Evolutionary conservation across 1,140 invertebrate genomes (phyloP).

Genomic region (Asobara japonica): DNA sequence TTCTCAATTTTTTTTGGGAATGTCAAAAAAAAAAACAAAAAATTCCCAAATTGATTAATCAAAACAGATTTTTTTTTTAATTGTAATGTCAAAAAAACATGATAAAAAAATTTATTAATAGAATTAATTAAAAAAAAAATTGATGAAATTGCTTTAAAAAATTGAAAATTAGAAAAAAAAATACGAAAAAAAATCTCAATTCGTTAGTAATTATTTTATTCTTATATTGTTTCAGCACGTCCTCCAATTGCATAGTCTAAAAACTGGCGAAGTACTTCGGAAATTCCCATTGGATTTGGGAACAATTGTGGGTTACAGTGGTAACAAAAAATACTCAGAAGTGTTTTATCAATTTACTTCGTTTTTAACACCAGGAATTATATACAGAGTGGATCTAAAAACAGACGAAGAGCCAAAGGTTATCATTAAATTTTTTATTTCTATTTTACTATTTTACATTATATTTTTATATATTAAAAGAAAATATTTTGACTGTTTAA

Average conservation of each 20-base stretch:
- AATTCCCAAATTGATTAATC: too few species aligned
- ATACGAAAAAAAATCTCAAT: neutral
- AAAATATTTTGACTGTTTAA: too few species aligned
- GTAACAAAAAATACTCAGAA: conserved; percentile 86
- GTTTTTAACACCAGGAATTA: conserved; percentile 90
- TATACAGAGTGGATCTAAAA: conserved; percentile 88
- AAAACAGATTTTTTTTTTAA: too few species aligned
- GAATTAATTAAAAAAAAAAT: too few species aligned
- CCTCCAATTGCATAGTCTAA: conserved; percentile 83
- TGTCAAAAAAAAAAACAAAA: too few species aligned
- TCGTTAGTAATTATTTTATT: conserved; percentile 29
- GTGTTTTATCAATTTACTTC: conserved; percentile 95
- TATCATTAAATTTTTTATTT: conserved; percentile 42
- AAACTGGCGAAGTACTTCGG: conserved; percentile 77
- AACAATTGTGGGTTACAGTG: conserved; percentile 84
- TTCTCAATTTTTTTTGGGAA: too few species aligned
- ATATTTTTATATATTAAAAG: too few species aligned
- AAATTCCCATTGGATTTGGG: conserved; percentile 87
- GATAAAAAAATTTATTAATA: too few species aligned
- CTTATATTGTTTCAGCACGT: conserved; percentile 73
- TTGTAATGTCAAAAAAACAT: too few species aligned
- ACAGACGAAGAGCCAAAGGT: conserved; percentile 74
- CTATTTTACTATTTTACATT: too few species aligned
- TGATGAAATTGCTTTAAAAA: too few species aligned
- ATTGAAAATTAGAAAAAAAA: neutral